A percentile compares a stretch with the other conserved stretches of the same genome.
Conservation (phyloP, 2,113 vertebrate genomes). For the Holacanthus passer region DNA sequence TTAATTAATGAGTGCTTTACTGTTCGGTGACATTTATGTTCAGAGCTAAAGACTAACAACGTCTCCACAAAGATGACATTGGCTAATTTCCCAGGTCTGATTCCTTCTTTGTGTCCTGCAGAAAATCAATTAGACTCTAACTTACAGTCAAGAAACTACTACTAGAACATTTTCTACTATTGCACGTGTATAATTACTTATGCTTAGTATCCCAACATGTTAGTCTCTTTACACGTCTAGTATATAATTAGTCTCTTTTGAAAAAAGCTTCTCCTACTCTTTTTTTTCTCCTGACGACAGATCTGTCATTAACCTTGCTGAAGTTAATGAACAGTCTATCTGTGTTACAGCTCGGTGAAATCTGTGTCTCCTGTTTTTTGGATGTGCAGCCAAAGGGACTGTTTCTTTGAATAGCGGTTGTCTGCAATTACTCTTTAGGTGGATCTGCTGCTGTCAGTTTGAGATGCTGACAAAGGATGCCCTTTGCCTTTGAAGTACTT, state of each 20-base stretch:
- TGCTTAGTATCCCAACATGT: background rate
- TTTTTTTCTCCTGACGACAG: background rate
- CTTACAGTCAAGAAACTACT: background rate
- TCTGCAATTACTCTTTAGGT: constrained; percentile 65
- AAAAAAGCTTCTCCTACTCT: background rate
- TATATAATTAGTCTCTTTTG: background rate
- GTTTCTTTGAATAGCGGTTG: constrained; percentile 49
- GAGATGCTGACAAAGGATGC: constrained; percentile 74
- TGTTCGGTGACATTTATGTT: constrained; percentile 79
- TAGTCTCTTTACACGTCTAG: constrained; percentile 5
- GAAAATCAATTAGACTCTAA: constrained; percentile 38
- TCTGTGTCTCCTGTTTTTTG: constrained; percentile 27
- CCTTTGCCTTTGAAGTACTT: constrained; percentile 77
- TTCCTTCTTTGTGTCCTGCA: constrained; percentile 37
- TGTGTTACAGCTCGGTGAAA: constrained; percentile 16
- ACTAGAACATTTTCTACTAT: background rate
- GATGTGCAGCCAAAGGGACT: constrained; percentile 43
- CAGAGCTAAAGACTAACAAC: constrained; percentile 63
- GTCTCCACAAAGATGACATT: constrained; percentile 56
- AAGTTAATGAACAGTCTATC: constrained; percentile 34
- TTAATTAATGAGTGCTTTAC: constrained; percentile 79
- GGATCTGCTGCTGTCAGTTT: constrained; percentile 65
- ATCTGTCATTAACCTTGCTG: constrained; percentile 7
- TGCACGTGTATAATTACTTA: background rate
- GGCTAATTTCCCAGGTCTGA: constrained; percentile 65